Evolutionary conservation across 2,888 invertebrate species (phyloP).

Genomic region (Xiphydria camelus): DNA sequence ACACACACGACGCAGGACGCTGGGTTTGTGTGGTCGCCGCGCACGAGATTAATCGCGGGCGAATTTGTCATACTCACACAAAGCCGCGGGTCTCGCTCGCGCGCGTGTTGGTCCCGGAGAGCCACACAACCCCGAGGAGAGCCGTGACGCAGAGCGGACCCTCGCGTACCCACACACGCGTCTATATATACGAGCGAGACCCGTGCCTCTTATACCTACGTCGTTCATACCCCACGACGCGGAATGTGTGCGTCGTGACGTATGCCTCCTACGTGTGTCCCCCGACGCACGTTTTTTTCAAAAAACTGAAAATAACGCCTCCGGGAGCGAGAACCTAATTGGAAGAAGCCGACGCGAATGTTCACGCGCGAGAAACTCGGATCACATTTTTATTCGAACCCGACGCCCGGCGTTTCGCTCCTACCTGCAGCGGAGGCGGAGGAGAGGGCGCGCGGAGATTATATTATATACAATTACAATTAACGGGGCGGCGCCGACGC

Average conservation of each 20-base stretch:
- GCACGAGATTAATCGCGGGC: slow-evolving; percentile 22
- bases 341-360: slow-evolving; percentile 1
- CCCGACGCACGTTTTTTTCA: background rate
- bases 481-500: too few species aligned
- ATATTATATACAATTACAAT: too few species aligned
- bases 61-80: slow-evolving; percentile 27
- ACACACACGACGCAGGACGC: background rate
- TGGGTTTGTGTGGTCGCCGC: slow-evolving; percentile 11
- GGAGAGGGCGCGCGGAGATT: too few species aligned
- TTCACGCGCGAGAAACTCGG: background rate
- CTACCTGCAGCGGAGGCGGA: too few species aligned
- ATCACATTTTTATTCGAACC: slow-evolving; percentile 1
- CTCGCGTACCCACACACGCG: background rate
- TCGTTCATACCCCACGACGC: too few species aligned
- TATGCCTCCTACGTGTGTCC: slow-evolving; percentile 18
- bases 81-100: background rate
- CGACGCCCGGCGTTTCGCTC: too few species aligned
- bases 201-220: too few species aligned
- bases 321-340: slow-evolving; percentile 1
- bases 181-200: background rate
- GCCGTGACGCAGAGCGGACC: background rate
- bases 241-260: slow-evolving; percentile 16
- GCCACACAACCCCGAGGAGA: background rate
- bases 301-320: slow-evolving; percentile 2
- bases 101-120: background rate